phyloP scores from a whole-genome alignment of 1,140 invertebrate genomes.

The Pseudomyrmex dendroicus region DNA sequence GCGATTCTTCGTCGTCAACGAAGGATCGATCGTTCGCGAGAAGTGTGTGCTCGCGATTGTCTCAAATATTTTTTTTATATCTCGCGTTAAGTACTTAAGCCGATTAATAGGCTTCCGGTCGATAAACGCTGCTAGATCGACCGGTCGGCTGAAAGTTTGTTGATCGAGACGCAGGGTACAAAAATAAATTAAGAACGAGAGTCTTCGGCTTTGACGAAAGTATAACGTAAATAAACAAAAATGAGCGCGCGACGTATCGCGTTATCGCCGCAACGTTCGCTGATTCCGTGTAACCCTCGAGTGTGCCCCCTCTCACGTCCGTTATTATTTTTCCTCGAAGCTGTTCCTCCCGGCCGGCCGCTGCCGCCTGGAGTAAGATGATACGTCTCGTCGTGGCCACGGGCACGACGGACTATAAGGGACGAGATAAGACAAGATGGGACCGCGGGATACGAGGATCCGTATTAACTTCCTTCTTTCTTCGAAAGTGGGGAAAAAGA shows the following conservation, averaged over 20 bases:
- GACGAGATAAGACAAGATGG: constrained; percentile 72
- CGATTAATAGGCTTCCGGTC: too few relatives aligned
- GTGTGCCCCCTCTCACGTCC: constrained; percentile 40
- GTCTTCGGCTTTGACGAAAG: too few relatives aligned
- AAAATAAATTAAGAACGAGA: too few relatives aligned
- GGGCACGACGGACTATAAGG: constrained; percentile 61
- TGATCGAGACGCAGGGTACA: too few relatives aligned
- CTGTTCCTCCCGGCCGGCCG: constrained; percentile 25
- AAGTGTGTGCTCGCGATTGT: too few relatives aligned
- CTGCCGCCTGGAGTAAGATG: constrained; percentile 64
- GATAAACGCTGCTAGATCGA: too few relatives aligned
- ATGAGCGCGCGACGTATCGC: neutral
- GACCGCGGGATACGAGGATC: constrained; percentile 61
- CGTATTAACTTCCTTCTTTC: constrained; percentile 64
- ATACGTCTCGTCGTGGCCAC: constrained; percentile 66
- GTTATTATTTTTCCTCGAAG: constrained; percentile 70
- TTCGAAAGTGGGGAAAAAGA: constrained; percentile 34
- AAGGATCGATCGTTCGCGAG: too few relatives aligned
- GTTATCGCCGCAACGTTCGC: constrained; percentile 64
- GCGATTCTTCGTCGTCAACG: neutral
- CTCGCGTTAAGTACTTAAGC: too few relatives aligned
- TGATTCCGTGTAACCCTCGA: constrained; percentile 63
- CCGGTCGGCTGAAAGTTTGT: too few relatives aligned
- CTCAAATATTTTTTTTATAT: too few relatives aligned
- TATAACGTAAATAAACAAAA: too few relatives aligned